phyloP scores from a whole-genome alignment of 2,888 invertebrate species.

The Yponomeuta evonymella region DNA sequence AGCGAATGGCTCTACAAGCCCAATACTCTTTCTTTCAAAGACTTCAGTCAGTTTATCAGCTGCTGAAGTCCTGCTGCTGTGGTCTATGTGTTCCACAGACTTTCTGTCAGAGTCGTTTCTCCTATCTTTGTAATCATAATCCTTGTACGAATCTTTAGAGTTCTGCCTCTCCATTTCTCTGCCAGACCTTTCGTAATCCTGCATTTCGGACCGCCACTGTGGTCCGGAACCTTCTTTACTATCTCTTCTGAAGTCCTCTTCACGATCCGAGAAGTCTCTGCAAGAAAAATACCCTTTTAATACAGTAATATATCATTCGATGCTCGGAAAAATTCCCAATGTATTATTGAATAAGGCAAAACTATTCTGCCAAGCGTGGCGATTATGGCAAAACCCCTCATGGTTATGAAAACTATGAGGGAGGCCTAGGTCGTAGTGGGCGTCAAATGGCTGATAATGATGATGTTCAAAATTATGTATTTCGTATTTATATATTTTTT shows the following conservation, averaged over 20 bases:
- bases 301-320: not conserved
- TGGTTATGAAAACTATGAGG: too few relatives aligned
- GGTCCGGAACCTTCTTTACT: slow-evolving; percentile 63
- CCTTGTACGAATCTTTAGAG: slow-evolving; percentile 72
- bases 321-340: not conserved
- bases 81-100: slow-evolving; percentile 50
- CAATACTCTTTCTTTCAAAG: slow-evolving; percentile 68
- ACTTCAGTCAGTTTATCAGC: slow-evolving; percentile 69
- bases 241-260: slow-evolving; percentile 65
- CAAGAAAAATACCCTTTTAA: slow-evolving; percentile 27
- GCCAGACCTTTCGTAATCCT: slow-evolving; percentile 62
- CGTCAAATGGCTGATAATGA: too few relatives aligned
- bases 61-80: slow-evolving; percentile 54
- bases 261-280: slow-evolving; percentile 68
- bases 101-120: slow-evolving; percentile 70
- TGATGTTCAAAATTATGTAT: too few relatives aligned
- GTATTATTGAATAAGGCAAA: too few relatives aligned
- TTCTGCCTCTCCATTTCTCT: slow-evolving; percentile 66
- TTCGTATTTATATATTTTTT: too few relatives aligned
- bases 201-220: slow-evolving; percentile 71
- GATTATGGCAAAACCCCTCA: too few relatives aligned
- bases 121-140: slow-evolving; percentile 66
- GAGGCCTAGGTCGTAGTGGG: too few relatives aligned
- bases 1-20: slow-evolving; percentile 51
- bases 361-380: too few relatives aligned